phyloP scores from a whole-genome alignment of 2,797 vertebrate genomes.

The Danio aesculapii region DNA sequence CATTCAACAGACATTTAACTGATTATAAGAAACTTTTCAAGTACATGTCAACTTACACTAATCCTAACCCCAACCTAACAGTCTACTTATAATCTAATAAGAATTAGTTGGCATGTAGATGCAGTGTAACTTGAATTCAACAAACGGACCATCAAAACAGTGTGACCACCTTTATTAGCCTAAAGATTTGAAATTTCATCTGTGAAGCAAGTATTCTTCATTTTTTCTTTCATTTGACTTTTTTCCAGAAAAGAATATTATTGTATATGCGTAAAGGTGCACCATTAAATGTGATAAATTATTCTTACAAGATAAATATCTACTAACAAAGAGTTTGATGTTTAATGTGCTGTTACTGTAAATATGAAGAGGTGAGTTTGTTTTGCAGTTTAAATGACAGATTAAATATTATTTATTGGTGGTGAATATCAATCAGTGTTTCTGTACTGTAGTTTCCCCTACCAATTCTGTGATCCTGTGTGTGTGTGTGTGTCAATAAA shows the following conservation, averaged over 20 bases:
- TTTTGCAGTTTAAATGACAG: too few species aligned
- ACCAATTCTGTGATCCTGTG: slow-evolving; percentile 38
- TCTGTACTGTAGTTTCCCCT: slow-evolving; percentile 23
- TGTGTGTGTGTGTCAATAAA: slow-evolving; percentile 45
- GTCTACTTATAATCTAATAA: too few species aligned
- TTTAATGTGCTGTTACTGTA: background rate
- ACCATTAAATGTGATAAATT: background rate
- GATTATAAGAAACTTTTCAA: too few species aligned
- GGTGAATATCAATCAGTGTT: slow-evolving; percentile 37
- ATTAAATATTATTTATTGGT: slow-evolving; percentile 45
- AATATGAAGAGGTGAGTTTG: too few species aligned
- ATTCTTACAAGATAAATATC: background rate
- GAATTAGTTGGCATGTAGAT: too few species aligned
- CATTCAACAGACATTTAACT: too few species aligned
- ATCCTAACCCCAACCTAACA: too few species aligned
- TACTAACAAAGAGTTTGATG: background rate
- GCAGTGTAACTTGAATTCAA: too few species aligned
- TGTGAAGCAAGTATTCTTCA: background rate
- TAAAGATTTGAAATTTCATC: background rate
- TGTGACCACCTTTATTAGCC: too few species aligned
- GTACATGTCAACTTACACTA: too few species aligned
- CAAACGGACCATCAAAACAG: too few species aligned
- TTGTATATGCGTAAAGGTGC: background rate
- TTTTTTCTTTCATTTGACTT: background rate
- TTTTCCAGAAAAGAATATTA: background rate